phyloP scores from a whole-genome alignment of 2,888 invertebrate genomes.

The Alloscopus bannaensis region DNA sequence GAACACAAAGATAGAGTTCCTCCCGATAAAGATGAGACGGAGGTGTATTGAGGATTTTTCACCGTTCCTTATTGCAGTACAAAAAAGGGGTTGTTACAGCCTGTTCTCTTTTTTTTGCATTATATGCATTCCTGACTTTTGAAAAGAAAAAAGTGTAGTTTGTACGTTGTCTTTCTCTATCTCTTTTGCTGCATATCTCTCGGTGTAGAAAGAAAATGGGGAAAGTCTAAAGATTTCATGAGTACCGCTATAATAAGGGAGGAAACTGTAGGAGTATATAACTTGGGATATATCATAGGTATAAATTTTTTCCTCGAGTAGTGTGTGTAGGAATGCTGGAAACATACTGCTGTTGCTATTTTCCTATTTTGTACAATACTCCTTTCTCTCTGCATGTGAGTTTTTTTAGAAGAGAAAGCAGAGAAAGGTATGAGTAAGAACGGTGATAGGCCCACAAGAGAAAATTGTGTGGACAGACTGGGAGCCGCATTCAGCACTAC shows the following conservation, averaged over 20 bases:
- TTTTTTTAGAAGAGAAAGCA: background rate
- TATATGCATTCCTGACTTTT: background rate
- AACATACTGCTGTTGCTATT: background rate
- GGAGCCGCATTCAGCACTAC: slow-evolving; percentile 50
- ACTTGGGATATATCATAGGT: too few relatives aligned
- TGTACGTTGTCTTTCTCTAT: too few relatives aligned
- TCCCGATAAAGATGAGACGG: too few relatives aligned
- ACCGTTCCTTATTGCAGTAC: too few relatives aligned
- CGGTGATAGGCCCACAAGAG: background rate
- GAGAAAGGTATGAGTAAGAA: background rate
- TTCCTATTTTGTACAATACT: background rate
- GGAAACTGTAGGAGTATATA: background rate
- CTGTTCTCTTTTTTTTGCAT: background rate
- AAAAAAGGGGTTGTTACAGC: too few relatives aligned
- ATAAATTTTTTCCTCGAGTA: too few relatives aligned
- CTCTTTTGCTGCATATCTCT: background rate
- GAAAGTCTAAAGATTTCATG: slow-evolving; percentile 54
- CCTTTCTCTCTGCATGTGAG: slow-evolving; percentile 7
- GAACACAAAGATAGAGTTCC: too few relatives aligned
- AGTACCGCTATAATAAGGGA: background rate
- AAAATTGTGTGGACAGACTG: slow-evolving; percentile 16
- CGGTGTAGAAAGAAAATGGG: background rate
- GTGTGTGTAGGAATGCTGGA: background rate
- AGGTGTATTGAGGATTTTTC: too few relatives aligned
- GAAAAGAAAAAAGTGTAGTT: slow-evolving; percentile 31